Conservation (phyloP, 2,888 invertebrate genomes). For the Drosophila peninsularis region DNA sequence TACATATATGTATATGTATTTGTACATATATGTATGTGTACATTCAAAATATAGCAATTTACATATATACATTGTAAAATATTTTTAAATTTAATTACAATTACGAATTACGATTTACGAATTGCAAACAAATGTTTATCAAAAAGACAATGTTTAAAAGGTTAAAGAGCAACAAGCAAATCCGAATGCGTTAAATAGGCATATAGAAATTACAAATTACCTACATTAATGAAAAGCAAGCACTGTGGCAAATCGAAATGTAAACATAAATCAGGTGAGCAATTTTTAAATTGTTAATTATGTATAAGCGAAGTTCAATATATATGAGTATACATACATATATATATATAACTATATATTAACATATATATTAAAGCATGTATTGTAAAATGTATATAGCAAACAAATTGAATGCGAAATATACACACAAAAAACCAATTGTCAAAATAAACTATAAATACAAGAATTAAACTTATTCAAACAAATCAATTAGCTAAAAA, state of each 20-base stretch:
- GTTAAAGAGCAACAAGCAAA: constrained; percentile 37
- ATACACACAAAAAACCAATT: constrained; percentile 34
- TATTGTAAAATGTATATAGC: constrained; percentile 55
- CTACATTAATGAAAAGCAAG: constrained; percentile 53
- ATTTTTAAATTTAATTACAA: constrained; percentile 43
- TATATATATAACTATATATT: constrained; percentile 34
- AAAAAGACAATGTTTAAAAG: constrained; percentile 66
- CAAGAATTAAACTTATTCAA: constrained; percentile 18
- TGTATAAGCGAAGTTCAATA: constrained; percentile 69
- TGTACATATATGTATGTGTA: constrained; percentile 13
- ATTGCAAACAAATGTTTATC: constrained; percentile 59
- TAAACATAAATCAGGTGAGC: constrained; percentile 76
- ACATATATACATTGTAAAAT: constrained; percentile 49
- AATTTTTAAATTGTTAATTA: constrained; percentile 79
- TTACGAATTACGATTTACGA: constrained; percentile 4
- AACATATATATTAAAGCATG: constrained; percentile 39
- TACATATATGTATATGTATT: constrained; percentile 28
- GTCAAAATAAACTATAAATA: constrained; percentile 66
- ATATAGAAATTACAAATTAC: constrained; percentile 35
- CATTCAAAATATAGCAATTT: constrained; percentile 43
- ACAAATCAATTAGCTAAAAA: constrained; percentile 19
- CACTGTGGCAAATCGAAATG: constrained; percentile 71
- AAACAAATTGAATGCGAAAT: constrained; percentile 51
- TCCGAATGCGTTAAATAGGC: constrained; percentile 23
- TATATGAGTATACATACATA: constrained; percentile 28